A percentile compares a stretch with the other conserved stretches of the same genome.
phyloP scores from a whole-genome alignment of 1,140 invertebrate genomes.

The Drosophila pandora region DNA sequence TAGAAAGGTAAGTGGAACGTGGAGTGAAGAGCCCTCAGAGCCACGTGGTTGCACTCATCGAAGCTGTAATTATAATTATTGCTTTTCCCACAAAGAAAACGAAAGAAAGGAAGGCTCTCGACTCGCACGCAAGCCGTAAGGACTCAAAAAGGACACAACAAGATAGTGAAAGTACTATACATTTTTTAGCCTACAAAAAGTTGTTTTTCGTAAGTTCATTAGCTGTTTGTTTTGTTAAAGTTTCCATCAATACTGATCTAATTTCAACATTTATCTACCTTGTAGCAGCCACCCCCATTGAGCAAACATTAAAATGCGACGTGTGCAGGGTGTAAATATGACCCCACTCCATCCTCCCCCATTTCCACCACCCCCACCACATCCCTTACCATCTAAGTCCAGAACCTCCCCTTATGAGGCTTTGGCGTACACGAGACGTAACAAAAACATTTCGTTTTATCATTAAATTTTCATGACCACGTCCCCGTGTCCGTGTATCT shows the following conservation, averaged over 20 bases:
- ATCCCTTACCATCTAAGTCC: not conserved
- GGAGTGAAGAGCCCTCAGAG: conserved; percentile 36
- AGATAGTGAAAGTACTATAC: conserved; percentile 8
- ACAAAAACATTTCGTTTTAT: conserved; percentile 81
- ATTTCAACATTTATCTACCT: conserved; percentile 74
- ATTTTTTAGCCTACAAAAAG: not conserved
- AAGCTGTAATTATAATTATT: conserved; percentile 69
- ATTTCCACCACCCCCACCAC: not conserved
- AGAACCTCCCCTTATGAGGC: conserved; percentile 24
- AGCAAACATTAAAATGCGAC: conserved; percentile 58
- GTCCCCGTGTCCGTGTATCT: conserved; percentile 51
- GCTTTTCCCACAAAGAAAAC: conserved; percentile 35
- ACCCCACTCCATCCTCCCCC: conserved; percentile 1
- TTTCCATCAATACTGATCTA: conserved; percentile 69
- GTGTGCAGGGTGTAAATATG: conserved; percentile 68
- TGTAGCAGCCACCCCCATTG: conserved; percentile 59
- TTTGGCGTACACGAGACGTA: conserved; percentile 59
- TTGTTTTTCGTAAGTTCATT: conserved; percentile 2
- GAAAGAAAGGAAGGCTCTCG: conserved; percentile 20
- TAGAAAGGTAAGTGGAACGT: conserved; percentile 2
- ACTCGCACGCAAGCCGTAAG: conserved; percentile 58
- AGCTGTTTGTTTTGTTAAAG: conserved; percentile 12
- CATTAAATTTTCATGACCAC: conserved; percentile 81
- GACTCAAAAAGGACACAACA: conserved; percentile 3
- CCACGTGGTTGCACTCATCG: conserved; percentile 64